These are phyloP conservation scores for Cryptus armator DNA, from an alignment of 2,888 invertebrate genomes.

Conservation along the genomic window DNA sequence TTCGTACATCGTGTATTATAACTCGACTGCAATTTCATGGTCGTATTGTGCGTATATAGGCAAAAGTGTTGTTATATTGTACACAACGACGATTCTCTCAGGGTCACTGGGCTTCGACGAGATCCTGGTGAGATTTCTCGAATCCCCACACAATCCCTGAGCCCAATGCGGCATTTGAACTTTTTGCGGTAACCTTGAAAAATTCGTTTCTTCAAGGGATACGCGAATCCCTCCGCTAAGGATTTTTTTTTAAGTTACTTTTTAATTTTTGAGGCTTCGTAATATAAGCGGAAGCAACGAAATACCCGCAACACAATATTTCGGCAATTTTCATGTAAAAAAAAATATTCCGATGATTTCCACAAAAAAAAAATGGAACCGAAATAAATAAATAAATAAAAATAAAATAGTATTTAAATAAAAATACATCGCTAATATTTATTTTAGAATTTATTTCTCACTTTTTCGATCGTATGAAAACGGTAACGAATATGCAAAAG, in stretches of 20 bases:
- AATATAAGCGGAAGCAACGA: no score
- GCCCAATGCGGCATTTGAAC: neutral
- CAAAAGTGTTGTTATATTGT: neutral
- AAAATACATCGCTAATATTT: no score
- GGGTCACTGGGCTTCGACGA: slow-evolving; percentile 8
- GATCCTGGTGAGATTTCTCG: slow-evolving; percentile 3
- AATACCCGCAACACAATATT: no score
- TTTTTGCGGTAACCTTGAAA: neutral
- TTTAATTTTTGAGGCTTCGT: no score
- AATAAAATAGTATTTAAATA: no score
- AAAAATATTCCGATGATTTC: no score
- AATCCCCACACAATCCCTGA: neutral
- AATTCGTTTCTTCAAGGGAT: neutral
- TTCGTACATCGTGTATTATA: neutral
- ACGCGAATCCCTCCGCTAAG: neutral
- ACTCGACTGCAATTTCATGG: neutral
- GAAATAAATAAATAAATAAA: no score
- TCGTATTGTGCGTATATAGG: slow-evolving; percentile 1
- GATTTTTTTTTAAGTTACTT: no score
- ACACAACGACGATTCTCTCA: slow-evolving; percentile 4
- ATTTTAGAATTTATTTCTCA: no score
- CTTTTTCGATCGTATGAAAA: no score
- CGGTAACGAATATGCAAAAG: neutral
- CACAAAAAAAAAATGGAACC: no score
- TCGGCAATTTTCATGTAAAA: no score